phyloP scores from a whole-genome alignment of 2,113 vertebrate genomes.

The Sinosuthora webbiana region DNA sequence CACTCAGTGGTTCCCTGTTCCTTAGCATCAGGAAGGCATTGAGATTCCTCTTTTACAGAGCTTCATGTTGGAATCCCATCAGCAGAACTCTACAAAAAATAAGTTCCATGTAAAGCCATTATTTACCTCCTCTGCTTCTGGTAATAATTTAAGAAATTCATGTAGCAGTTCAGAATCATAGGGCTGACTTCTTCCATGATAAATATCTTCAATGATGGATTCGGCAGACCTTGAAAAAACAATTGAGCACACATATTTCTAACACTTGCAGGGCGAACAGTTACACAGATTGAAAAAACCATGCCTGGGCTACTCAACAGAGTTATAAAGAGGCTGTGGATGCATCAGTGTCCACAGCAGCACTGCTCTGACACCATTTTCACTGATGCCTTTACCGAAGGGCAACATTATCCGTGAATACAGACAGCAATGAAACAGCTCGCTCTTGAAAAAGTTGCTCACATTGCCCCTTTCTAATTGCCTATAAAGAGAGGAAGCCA shows the following conservation, averaged over 20 bases:
- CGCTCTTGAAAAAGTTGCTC: neutral
- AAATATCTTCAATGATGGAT: slow-evolving; percentile 91
- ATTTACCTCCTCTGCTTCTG: slow-evolving; percentile 91
- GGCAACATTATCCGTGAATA: neutral
- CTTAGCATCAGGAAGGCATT: neutral
- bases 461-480: neutral
- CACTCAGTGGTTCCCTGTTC: neutral
- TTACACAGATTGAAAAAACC: neutral
- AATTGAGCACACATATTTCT: slow-evolving; percentile 30
- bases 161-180: slow-evolving; percentile 86
- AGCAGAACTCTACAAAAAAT: neutral
- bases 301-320: neutral
- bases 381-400: neutral
- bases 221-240: slow-evolving; percentile 83
- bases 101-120: neutral
- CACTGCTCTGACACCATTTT: neutral
- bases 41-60: neutral
- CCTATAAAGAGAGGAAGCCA: neutral
- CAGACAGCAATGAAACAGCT: neutral
- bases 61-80: neutral
- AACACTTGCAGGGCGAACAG: neutral
- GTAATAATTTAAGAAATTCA: slow-evolving; percentile 92
- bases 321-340: neutral
- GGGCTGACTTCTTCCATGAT: slow-evolving; percentile 81
- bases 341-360: neutral